These are phyloP conservation scores for Bicyclus anynana DNA, from an alignment of 1,140 invertebrate species.

Conservation along the genomic window DNA sequence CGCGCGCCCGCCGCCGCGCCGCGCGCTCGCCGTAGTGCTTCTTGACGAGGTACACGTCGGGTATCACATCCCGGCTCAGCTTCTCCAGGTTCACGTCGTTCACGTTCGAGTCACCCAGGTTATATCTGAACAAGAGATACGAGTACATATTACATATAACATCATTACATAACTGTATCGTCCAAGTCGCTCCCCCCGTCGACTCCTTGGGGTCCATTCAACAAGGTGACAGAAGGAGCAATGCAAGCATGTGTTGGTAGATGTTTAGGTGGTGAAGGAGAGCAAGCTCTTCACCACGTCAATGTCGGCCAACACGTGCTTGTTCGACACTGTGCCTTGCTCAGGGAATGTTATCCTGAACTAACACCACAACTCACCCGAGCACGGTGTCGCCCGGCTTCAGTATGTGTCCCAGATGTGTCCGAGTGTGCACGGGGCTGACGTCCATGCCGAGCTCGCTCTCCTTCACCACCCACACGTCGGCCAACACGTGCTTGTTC, in stretches of 20 bases:
- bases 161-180: no score
- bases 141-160: neutral
- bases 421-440: constrained; percentile 89
- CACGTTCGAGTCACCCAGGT: constrained; percentile 92
- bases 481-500: constrained; percentile 92
- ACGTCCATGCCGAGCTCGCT: constrained; percentile 92
- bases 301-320: constrained; percentile 94
- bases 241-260: no score
- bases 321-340: constrained; percentile 86
- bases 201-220: no score
- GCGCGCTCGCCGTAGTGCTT: constrained; percentile 91
- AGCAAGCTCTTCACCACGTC: constrained; percentile 96
- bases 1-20: constrained; percentile 83
- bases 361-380: constrained; percentile 18
- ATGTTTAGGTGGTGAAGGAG: no score
- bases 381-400: constrained; percentile 93
- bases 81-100: constrained; percentile 94
- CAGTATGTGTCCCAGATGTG: constrained; percentile 96
- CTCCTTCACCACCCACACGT: constrained; percentile 95
- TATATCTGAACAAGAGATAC: constrained; percentile 81
- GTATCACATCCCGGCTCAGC: constrained; percentile 83
- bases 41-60: constrained; percentile 96
- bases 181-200: no score
- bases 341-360: neutral
- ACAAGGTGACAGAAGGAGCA: no score